Conservation (phyloP, 2,888 invertebrate genomes). For the Eristalis arbustorum region DNA sequence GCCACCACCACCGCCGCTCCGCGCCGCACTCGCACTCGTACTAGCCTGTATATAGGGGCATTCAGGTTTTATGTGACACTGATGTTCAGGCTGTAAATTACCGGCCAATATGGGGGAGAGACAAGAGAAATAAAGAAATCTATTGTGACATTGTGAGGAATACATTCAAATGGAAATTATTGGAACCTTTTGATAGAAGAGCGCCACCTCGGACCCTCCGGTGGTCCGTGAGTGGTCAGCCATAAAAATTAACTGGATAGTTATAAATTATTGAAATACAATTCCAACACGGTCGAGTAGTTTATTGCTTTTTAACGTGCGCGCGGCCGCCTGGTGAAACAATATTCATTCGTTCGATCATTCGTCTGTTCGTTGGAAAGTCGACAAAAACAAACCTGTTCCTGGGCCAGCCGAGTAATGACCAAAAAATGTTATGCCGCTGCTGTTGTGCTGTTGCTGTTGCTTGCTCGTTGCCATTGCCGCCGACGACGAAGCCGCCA, state of each 20-base stretch:
- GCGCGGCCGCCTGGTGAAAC: conserved; percentile 42
- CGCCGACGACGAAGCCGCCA: not conserved
- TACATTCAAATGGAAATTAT: conserved; percentile 70
- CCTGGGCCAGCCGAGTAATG: conserved; percentile 7
- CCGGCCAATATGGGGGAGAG: conserved; percentile 59
- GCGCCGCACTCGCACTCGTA: not conserved
- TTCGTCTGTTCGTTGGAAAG: conserved; percentile 45
- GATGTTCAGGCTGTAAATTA: conserved; percentile 68
- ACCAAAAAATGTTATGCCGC: conserved; percentile 16
- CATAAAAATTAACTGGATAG: conserved; percentile 68
- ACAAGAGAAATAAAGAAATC: conserved; percentile 66
- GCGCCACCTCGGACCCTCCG: conserved; percentile 66
- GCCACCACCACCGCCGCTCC: not conserved
- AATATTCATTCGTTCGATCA: conserved; percentile 37
- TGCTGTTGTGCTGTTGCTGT: not conserved
- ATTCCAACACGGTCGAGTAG: conserved; percentile 68
- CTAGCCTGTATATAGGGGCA: conserved; percentile 43
- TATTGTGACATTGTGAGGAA: conserved; percentile 68
- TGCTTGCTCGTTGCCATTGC: conserved; percentile 5
- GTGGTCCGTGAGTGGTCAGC: conserved; percentile 62
- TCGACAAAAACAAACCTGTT: conserved; percentile 52
- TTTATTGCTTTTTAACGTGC: conserved; percentile 70
- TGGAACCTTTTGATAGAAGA: conserved; percentile 67
- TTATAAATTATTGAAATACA: conserved; percentile 71
- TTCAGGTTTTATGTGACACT: conserved; percentile 69